Percentiles rank a stretch among this genome's conserved stretches.
phyloP scores from a whole-genome alignment of 2,113 vertebrate species.

The Otus sunia region DNA sequence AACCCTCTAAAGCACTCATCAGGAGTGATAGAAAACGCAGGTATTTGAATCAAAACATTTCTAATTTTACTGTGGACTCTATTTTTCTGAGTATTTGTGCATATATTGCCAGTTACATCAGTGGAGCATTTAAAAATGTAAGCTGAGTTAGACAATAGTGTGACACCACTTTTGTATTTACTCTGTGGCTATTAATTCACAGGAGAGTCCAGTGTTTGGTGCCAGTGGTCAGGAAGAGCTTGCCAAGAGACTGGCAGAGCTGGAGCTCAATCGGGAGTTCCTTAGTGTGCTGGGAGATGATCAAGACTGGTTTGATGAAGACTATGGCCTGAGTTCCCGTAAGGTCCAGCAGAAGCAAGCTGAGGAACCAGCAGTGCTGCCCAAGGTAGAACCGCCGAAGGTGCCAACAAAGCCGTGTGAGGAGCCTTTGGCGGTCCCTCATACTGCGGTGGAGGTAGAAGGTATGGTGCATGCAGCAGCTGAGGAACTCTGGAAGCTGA shows the following conservation, averaged over 20 bases:
- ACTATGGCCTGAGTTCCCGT: constrained; percentile 91
- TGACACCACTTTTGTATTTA: neutral
- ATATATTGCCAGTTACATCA: neutral
- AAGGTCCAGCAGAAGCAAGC: constrained; percentile 83
- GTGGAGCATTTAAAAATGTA: neutral
- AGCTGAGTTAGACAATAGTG: neutral
- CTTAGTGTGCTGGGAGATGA: constrained; percentile 88
- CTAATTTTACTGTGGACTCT: neutral
- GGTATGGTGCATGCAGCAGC: constrained; percentile 83
- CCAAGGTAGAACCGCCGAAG: constrained; percentile 79
- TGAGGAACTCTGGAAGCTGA: constrained; percentile 89
- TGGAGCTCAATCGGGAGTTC: constrained; percentile 89
- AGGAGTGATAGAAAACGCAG: neutral
- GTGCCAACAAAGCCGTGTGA: constrained; percentile 78
- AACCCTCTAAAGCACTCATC: neutral
- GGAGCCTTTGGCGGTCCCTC: constrained; percentile 89
- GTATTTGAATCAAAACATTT: neutral
- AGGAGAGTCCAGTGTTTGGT: constrained; percentile 92
- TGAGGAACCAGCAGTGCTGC: constrained; percentile 72
- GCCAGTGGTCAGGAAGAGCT: constrained; percentile 90
- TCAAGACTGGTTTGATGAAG: constrained; percentile 98
- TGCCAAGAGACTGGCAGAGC: constrained; percentile 89
- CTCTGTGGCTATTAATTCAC: neutral
- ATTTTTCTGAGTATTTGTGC: neutral
- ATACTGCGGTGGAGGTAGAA: constrained; percentile 84